phyloP scores from a whole-genome alignment of 2,888 invertebrate genomes.

The Congeria kusceri region DNA sequence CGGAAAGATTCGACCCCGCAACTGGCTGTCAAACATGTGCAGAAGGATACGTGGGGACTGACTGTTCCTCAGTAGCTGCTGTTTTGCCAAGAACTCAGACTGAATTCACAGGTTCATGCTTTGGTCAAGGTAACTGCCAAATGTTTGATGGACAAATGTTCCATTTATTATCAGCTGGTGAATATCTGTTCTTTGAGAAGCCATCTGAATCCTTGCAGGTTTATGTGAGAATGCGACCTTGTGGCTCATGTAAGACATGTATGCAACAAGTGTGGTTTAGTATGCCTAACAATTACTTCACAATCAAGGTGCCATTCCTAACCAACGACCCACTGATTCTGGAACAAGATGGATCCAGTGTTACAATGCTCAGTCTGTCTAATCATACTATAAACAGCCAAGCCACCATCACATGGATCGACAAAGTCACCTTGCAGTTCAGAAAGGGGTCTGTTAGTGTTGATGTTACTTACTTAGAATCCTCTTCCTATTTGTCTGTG shows the following conservation, averaged over 20 bases:
- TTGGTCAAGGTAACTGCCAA: slow-evolving; percentile 64
- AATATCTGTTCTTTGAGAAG: slow-evolving; percentile 54
- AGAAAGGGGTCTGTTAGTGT: slow-evolving; percentile 17
- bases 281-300: slow-evolving; percentile 51
- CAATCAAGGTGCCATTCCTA: slow-evolving; percentile 56
- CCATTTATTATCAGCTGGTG: slow-evolving; percentile 57
- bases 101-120: slow-evolving; percentile 34
- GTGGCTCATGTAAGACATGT: slow-evolving; percentile 62
- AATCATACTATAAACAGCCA: slow-evolving; percentile 32
- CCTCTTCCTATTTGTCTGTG: slow-evolving; percentile 38
- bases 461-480: slow-evolving; percentile 41
- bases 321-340: slow-evolving; percentile 35
- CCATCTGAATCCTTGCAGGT: slow-evolving; percentile 36
- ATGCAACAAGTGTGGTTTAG: slow-evolving; percentile 68
- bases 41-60: slow-evolving; percentile 71
- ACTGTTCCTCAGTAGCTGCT: slow-evolving; percentile 66
- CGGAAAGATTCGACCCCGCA: slow-evolving; percentile 55
- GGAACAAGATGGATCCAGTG: slow-evolving; percentile 46
- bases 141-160: slow-evolving; percentile 69
- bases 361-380: slow-evolving; percentile 21
- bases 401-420: slow-evolving; percentile 33
- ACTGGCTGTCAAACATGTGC: slow-evolving; percentile 65
- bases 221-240: slow-evolving; percentile 63
- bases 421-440: slow-evolving; percentile 53
- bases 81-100: slow-evolving; percentile 7